Percentiles rank a stretch among this genome's conserved stretches.
These are phyloP conservation scores for Aquatica leii DNA, from an alignment of 2,888 invertebrate genomes.

Conservation along the genomic window DNA sequence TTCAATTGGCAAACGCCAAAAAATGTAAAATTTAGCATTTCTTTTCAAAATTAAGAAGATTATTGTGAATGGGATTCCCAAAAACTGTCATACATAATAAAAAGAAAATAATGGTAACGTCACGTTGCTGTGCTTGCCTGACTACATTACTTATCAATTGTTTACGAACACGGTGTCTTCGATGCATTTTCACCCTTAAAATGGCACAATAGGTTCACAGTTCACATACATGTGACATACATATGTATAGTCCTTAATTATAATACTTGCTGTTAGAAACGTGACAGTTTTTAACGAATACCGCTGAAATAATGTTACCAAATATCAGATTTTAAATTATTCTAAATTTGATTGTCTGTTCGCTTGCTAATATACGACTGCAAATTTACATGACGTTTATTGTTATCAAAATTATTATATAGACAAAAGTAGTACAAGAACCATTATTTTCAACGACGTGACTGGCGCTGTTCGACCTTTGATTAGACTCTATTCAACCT, in stretches of 20 bases:
- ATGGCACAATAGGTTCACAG: constrained; percentile 1
- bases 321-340: no score
- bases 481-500: no score
- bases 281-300: neutral
- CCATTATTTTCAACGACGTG: no score
- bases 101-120: constrained; percentile 5
- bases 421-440: no score
- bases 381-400: no score
- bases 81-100: constrained; percentile 24
- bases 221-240: constrained; percentile 1
- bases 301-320: no score
- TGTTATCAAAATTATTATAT: no score
- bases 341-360: no score
- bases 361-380: no score
- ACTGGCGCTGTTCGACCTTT: no score
- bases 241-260: constrained; percentile 9
- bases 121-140: neutral
- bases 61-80: constrained; percentile 17
- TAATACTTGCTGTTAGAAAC: constrained; percentile 2
- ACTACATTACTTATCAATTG: neutral
- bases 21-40: constrained; percentile 11
- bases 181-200: constrained; percentile 8
- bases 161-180: neutral
- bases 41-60: constrained; percentile 26
- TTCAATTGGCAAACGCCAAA: constrained; percentile 4